Base-by-base conservation (phyloP, 2,113 vertebrate species). In the Anas platyrhynchos region DNA sequence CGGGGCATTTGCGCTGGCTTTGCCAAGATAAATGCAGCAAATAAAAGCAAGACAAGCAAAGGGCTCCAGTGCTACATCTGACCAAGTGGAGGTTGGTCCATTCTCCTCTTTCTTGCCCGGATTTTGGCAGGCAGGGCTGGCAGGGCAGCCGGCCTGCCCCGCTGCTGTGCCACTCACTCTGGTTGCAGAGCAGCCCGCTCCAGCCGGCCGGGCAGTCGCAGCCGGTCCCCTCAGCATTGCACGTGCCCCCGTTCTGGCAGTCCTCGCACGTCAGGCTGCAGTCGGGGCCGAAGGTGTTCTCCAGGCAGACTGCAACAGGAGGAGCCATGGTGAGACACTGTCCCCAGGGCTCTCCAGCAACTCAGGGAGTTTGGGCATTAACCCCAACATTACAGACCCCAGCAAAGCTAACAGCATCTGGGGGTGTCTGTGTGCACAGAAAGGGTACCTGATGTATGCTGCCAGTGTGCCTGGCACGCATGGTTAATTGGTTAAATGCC, bases 211-310 rank as follows among this genome's bases (percentile, higher is more conserved):
- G 97, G 31, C 99, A 99, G 48, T 98, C 97, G 6, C 99, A 99
- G 97, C 98, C 98, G 0, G 55, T 97, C 83, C 89, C 97, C 86
- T 97, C 98, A 0, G 80, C 50, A 1, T 96, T 97, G 88, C 99
- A 99, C 15, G 74, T 9, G 6, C 98, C 99, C 9, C 98, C 98
- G 0, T 99, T 99, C 4, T 95, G 94, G 73, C 99, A 99, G 97
- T 99, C 99, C 0, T 98, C 98, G 2, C 99, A 99, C 2, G 98
- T 98, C 97, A 99, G 92, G 96, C 98, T 99, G 98, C 99, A 99
- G 97, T 99, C 99, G 0, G 96, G 96, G 46, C 99, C 99, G 0
- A 99, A 99, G 3, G 98, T 98, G 82, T 97, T 96, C 4, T 98
- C 98, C 97, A 99, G 96, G 96, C 99, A 99, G 91, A 99, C 99